A percentile compares a stretch with the other conserved stretches of the same genome.
Conservation (phyloP, 2,113 vertebrate species). For the Onychostoma macrolepis region DNA sequence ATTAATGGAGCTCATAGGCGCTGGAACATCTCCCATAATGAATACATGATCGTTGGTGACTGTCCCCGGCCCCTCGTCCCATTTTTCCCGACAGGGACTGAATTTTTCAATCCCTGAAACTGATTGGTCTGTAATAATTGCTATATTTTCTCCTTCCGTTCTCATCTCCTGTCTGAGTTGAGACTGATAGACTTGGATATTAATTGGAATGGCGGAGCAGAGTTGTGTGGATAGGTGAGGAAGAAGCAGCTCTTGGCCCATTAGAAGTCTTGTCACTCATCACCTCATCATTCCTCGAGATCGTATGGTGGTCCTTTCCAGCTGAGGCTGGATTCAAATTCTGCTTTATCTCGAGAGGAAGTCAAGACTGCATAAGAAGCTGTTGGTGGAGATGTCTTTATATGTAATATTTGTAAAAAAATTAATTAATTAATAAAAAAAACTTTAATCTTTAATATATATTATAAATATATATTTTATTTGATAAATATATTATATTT, state of each 20-base stretch:
- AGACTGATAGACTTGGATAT: conserved; percentile 30
- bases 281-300: background rate
- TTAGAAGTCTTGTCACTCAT: conserved; percentile 30
- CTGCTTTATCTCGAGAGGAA: background rate
- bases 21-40: conserved; percentile 23
- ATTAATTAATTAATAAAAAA: too few relatives aligned
- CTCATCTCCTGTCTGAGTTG: conserved; percentile 28
- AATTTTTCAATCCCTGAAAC: conserved; percentile 25
- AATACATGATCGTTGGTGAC: conserved; percentile 27
- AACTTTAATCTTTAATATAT: background rate
- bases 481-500: too few relatives aligned
- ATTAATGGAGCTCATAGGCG: conserved; percentile 33
- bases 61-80: background rate
- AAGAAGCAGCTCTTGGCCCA: background rate
- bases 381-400: background rate
- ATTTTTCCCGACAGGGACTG: background rate
- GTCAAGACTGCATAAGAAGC: background rate
- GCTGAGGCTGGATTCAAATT: background rate
- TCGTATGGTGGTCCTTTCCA: background rate
- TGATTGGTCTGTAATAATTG: conserved; percentile 34
- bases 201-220: conserved; percentile 26
- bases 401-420: background rate
- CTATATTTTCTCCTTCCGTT: conserved; percentile 15
- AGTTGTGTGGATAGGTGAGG: conserved; percentile 10
- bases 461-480: background rate